phyloP scores from a whole-genome alignment of 1,140 invertebrate species.

The Drosophila parabipectinata region DNA sequence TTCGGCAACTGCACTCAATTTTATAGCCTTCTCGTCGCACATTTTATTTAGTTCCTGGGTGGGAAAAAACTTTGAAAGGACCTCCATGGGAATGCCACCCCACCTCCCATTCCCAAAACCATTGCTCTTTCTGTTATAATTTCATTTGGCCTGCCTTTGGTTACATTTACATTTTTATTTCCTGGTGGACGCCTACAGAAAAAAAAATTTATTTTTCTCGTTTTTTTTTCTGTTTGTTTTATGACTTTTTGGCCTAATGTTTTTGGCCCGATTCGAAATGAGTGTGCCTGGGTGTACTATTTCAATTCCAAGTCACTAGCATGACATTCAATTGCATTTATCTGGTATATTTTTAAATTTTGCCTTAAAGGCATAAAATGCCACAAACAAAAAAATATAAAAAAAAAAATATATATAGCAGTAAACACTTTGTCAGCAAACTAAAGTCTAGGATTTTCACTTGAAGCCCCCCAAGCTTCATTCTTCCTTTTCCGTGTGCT shows the following conservation, averaged over 20 bases:
- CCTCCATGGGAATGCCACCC: conserved; percentile 13
- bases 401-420: not conserved
- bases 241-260: conserved; percentile 58
- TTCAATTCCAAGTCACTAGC: conserved; percentile 1
- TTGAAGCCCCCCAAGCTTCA: not conserved
- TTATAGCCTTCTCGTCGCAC: conserved; percentile 71
- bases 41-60: conserved; percentile 57
- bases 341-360: conserved; percentile 7
- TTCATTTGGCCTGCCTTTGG: conserved; percentile 67
- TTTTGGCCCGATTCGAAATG: conserved; percentile 45
- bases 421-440: conserved; percentile 30
- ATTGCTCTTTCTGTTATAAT: conserved; percentile 54
- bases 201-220: conserved; percentile 8
- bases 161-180: conserved; percentile 81
- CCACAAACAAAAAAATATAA: conserved; percentile 1
- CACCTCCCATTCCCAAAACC: too few relatives aligned
- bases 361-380: conserved; percentile 13
- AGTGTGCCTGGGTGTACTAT: conserved; percentile 32
- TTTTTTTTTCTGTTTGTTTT: conserved; percentile 40
- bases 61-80: conserved; percentile 20
- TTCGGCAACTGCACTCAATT: conserved; percentile 73
- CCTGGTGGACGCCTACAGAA: conserved; percentile 55
- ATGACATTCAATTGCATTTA: conserved; percentile 71
- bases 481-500: conserved; percentile 48
- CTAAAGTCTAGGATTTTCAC: conserved; percentile 11